These are phyloP conservation scores for Heteropelma amictum DNA, from an alignment of 2,888 invertebrate species.

Conservation along the genomic window DNA sequence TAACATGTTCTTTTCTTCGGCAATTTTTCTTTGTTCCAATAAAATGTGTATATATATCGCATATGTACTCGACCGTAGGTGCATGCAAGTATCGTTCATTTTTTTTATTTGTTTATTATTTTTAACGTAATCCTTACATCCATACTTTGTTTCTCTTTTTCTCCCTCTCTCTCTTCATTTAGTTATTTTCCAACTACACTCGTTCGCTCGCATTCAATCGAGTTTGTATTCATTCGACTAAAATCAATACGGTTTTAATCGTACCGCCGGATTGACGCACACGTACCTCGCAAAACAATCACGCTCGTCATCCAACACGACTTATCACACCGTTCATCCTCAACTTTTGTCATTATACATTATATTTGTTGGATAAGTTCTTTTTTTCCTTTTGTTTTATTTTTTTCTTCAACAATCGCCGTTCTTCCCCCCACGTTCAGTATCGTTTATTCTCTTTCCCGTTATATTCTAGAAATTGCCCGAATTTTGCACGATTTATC, in stretches of 20 bases:
- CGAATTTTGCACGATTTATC: constrained; percentile 23
- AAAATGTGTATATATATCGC: neutral
- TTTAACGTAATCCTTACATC: constrained; percentile 47
- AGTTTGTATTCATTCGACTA: constrained; percentile 33
- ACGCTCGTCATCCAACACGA: constrained; percentile 20
- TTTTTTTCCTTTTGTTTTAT: constrained; percentile 6
- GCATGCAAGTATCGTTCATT: too few species aligned
- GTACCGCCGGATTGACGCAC: constrained; percentile 29
- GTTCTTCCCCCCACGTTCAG: constrained; percentile 1
- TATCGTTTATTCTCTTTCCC: constrained; percentile 11
- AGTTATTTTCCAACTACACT: neutral
- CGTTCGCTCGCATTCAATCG: constrained; percentile 43
- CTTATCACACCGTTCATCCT: constrained; percentile 20
- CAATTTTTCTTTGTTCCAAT: neutral
- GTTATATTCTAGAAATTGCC: constrained; percentile 44
- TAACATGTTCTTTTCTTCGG: too few species aligned
- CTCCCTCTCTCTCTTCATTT: neutral
- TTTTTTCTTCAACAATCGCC: constrained; percentile 7
- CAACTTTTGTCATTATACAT: constrained; percentile 29
- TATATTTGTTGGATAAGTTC: constrained; percentile 24
- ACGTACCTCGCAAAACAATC: constrained; percentile 32
- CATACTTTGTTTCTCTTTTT: constrained; percentile 5
- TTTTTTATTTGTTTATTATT: constrained; percentile 58
- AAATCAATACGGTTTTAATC: constrained; percentile 41
- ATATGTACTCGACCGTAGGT: constrained; percentile 8